A percentile compares a stretch with the other conserved stretches of the same genome.
phyloP scores from a whole-genome alignment of 1,140 invertebrate species.

The Drosophila biarmipes region DNA sequence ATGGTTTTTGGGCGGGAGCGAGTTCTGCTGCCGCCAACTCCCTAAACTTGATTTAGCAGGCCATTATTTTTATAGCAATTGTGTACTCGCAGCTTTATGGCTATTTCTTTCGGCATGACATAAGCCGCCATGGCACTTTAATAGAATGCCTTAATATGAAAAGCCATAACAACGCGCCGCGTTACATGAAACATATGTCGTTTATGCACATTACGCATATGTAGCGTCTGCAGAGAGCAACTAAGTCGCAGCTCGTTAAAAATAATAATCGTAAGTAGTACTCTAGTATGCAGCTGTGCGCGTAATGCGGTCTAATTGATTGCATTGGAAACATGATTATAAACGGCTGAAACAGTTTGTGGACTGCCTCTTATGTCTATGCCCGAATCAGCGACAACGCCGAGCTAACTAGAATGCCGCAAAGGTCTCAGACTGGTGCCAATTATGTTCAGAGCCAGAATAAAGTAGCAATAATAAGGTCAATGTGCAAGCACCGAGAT shows the following conservation, averaged over 20 bases:
- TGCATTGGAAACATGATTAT: conserved; percentile 47
- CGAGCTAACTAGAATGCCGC: conserved; percentile 20
- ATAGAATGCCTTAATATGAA: conserved; percentile 71
- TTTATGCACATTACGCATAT: conserved; percentile 57
- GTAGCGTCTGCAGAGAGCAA: conserved; percentile 27
- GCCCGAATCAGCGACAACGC: conserved; percentile 8
- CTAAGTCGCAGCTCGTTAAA: conserved; percentile 68
- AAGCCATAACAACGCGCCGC: conserved; percentile 57
- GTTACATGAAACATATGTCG: conserved; percentile 64
- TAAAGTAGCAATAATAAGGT: conserved; percentile 1
- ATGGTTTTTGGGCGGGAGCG: conserved; percentile 13
- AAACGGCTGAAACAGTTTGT: conserved; percentile 20
- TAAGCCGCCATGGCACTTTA: conserved; percentile 62
- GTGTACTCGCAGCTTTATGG: conserved; percentile 51
- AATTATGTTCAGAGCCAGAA: conserved; percentile 5
- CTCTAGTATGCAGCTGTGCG: conserved; percentile 46
- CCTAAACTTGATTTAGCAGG: conserved; percentile 57
- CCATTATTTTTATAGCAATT: conserved; percentile 62
- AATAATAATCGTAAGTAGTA: conserved; percentile 57
- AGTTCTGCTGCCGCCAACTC: conserved; percentile 33
- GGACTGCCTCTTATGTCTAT: conserved; percentile 22
- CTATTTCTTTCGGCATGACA: conserved; percentile 54
- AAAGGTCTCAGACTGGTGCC: conserved; percentile 12
- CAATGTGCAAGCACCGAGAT: conserved; percentile 7
- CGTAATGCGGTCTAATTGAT: conserved; percentile 62